phyloP scores from a whole-genome alignment of 2,797 vertebrate species.

The Phrynocephalus vlangalii region DNA sequence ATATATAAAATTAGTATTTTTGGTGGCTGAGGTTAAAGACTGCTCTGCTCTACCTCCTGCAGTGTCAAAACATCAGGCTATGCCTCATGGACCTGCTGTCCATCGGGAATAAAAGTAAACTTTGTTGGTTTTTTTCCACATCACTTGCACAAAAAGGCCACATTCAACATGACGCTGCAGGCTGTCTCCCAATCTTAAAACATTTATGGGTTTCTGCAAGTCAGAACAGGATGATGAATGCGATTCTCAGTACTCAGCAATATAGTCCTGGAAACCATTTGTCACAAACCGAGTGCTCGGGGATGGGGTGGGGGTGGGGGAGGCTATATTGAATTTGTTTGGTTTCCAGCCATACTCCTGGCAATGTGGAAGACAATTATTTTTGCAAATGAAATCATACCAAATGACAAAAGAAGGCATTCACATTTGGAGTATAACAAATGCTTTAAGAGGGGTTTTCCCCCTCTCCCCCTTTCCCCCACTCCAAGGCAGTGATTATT shows the following conservation, averaged over 20 bases:
- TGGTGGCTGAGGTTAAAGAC: conserved; percentile 29
- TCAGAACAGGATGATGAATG: conserved; percentile 29
- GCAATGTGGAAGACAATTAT: conserved; percentile 60
- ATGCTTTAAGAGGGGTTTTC: conserved; percentile 52
- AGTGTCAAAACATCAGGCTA: conserved; percentile 7
- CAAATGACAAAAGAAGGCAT: conserved; percentile 59
- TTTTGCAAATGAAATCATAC: conserved; percentile 60
- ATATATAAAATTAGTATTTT: conserved; percentile 7
- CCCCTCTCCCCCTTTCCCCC: not conserved
- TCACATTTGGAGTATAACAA: conserved; percentile 54
- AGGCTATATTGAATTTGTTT: conserved; percentile 53
- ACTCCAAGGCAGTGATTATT: conserved; percentile 56
- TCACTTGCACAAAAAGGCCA: conserved; percentile 15
- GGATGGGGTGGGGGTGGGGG: not conserved
- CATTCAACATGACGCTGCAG: conserved; percentile 36
- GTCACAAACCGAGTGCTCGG: conserved; percentile 25
- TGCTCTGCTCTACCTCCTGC: conserved; percentile 16
- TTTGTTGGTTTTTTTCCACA: not conserved
- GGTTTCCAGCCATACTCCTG: conserved; percentile 54
- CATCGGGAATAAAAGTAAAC: conserved; percentile 13
- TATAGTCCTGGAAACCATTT: conserved; percentile 32
- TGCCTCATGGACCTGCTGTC: conserved; percentile 19
- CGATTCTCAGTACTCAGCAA: conserved; percentile 41
- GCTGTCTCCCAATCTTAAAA: conserved; percentile 34
- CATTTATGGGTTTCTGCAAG: conserved; percentile 33